Evolutionary conservation across 2,797 vertebrate genomes (phyloP), one percentile per base, ranked within the genome.

Genomic region (Molossus alvarezi): DNA sequence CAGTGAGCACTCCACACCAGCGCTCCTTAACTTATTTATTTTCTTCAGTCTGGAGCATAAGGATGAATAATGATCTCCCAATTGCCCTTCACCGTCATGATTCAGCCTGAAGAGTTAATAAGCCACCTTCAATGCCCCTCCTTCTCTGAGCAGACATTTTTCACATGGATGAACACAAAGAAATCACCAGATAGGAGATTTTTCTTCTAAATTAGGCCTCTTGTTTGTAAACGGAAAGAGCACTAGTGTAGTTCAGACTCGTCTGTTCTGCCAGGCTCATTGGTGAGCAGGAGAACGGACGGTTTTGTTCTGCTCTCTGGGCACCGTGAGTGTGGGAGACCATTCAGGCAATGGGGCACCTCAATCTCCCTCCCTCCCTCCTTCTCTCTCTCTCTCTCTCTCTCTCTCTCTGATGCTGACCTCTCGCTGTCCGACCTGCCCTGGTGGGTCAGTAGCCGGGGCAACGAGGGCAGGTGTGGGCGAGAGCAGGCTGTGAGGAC

Each of bases 211-310:
- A 98, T 98, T 98, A 98, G 98, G 97, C 98, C 99, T 99, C 99
- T 99, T 99, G 99, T 99, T 99, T 99, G 98, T 98, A 99, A 99
- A 99, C 99, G 99, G 99, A 99, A 99, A 99, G 99, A 99, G 98
- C 97, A 96, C 97, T 98, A 98, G 98, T 98, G 98, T 97, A 97
- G 97, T 98, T 98, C 98, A 99, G 97, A 99, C 98, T 98, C 99
- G 98, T 96, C 97, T 97, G 94, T 97, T 98, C 97, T 4, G 97
- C 97, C 94, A 89, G 98, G 97, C 97, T 97, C 95, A 98, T 98
- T 98, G 98, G 98, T 98, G 97, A 98, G 98, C 97, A 98, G 98
- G 98, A 99, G 99, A 99, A 99, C 99, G 98, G 99, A 98, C 98
- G 99, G 99, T 99, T 99, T 99, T 99, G 99, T 99, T 99, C 99